Evolutionary conservation across 2,888 invertebrate genomes (phyloP).

Genomic region (Drosophila maculinotata): DNA sequence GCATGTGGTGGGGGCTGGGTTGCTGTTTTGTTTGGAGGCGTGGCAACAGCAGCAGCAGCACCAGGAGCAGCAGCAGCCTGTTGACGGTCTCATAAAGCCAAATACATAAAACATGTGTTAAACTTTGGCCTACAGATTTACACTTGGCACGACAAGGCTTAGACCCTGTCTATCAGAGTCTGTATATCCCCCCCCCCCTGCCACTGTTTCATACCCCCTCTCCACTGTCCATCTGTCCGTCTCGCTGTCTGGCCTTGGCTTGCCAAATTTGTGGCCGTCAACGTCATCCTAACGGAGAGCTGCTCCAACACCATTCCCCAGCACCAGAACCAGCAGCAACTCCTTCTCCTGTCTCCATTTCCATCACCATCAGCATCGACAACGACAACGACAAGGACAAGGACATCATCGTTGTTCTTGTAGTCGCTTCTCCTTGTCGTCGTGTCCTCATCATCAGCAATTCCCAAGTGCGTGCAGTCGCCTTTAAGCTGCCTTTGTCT

Average conservation of each 20-base stretch:
- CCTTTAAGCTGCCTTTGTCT: constrained; percentile 48
- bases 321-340: constrained; percentile 10
- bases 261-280: constrained; percentile 73
- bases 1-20: no score
- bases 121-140: constrained; percentile 54
- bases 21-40: no score
- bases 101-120: constrained; percentile 61
- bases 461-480: constrained; percentile 60
- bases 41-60: neutral
- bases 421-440: constrained; percentile 21
- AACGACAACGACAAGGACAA: constrained; percentile 11
- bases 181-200: neutral
- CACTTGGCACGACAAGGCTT: constrained; percentile 51
- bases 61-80: constrained; percentile 34
- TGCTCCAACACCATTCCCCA: constrained; percentile 28
- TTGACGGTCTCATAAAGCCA: constrained; percentile 52
- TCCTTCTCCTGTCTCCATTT: constrained; percentile 7
- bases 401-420: constrained; percentile 38
- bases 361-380: constrained; percentile 11
- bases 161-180: constrained; percentile 29
- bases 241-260: constrained; percentile 48
- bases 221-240: constrained; percentile 17
- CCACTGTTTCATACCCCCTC: neutral
- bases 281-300: constrained; percentile 48
- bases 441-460: constrained; percentile 53